Percentiles rank a stretch among this genome's conserved stretches.
These are phyloP conservation scores for Pantherophis vulpinus DNA, from an alignment of 2,797 vertebrate genomes.

Conservation along the genomic window DNA sequence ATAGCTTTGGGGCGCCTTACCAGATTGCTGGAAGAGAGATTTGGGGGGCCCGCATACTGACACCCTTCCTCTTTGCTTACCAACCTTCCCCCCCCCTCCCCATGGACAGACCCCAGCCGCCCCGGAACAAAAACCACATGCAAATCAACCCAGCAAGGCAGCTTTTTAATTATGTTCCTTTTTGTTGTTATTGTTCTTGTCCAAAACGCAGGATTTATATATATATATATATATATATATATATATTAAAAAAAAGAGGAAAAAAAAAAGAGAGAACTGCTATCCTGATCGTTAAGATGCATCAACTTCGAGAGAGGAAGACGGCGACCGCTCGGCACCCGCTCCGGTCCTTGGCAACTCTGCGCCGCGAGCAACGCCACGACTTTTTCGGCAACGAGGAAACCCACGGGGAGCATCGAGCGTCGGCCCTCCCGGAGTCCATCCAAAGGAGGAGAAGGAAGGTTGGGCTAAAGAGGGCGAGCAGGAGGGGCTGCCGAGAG, in stretches of 20 bases:
- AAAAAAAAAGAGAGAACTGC: background rate
- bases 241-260: background rate
- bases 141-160: background rate
- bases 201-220: constrained; percentile 4
- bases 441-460: background rate
- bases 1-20: background rate
- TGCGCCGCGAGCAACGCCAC: background rate
- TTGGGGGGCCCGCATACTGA: background rate
- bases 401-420: no score
- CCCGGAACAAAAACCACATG: background rate
- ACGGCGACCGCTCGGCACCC: no score
- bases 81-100: no score
- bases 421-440: background rate
- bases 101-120: background rate
- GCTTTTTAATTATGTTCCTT: constrained; percentile 29
- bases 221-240: background rate
- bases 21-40: background rate
- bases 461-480: background rate
- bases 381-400: background rate
- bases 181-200: background rate
- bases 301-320: background rate
- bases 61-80: background rate
- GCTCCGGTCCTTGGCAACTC: background rate
- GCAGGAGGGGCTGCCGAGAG: background rate
- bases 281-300: background rate